A percentile compares a stretch with the other conserved stretches of the same genome.
phyloP scores from a whole-genome alignment of 2,888 invertebrate species.

The Liopterus haemorrhoidalis region DNA sequence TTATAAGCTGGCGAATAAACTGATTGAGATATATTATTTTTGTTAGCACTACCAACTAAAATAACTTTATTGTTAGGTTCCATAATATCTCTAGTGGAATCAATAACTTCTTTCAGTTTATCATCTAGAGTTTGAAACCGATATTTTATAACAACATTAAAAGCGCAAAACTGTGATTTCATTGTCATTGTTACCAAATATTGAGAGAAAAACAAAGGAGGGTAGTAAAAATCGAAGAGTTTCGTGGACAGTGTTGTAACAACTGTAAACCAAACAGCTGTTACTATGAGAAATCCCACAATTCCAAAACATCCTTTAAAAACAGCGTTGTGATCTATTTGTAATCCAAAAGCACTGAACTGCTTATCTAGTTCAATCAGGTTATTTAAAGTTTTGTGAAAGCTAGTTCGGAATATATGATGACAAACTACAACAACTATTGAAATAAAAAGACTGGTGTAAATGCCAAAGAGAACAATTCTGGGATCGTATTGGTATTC shows the following conservation, averaged over 20 bases:
- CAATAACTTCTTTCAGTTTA: conserved; percentile 16
- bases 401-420: conserved; percentile 14
- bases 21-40: neutral
- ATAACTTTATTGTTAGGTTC: conserved; percentile 14
- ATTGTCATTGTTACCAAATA: conserved; percentile 21
- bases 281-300: conserved; percentile 10
- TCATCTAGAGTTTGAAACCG: conserved; percentile 16
- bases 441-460: conserved; percentile 18
- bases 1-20: conserved; percentile 11
- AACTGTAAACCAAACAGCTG: conserved; percentile 15
- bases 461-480: conserved; percentile 18
- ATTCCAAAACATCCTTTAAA: conserved; percentile 9
- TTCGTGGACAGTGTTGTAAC: conserved; percentile 6
- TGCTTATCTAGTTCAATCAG: conserved; percentile 17
- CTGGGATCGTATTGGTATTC: conserved; percentile 15
- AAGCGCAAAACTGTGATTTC: conserved; percentile 20
- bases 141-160: conserved; percentile 15
- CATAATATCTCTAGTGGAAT: conserved; percentile 6
- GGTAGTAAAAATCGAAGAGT: conserved; percentile 16
- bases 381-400: conserved; percentile 7
- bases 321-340: conserved; percentile 10
- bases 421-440: conserved; percentile 16
- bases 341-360: conserved; percentile 15
- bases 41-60: conserved; percentile 14
- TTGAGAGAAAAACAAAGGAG: conserved; percentile 8